These are phyloP conservation scores for Anabas testudineus DNA, from an alignment of 2,797 vertebrate genomes.

Conservation along the genomic window DNA sequence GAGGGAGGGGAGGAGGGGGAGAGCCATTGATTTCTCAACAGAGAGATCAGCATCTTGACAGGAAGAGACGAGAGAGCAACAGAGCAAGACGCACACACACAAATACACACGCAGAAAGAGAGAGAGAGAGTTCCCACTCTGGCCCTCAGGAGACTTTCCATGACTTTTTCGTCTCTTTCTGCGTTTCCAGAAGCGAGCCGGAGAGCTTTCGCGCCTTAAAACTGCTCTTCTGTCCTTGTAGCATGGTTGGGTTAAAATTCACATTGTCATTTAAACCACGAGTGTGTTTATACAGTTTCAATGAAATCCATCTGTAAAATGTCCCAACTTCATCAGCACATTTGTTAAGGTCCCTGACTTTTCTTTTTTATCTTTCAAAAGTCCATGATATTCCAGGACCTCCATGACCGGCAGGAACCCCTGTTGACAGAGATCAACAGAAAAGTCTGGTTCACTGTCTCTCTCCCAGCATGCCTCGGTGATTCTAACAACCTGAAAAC, in stretches of 20 bases:
- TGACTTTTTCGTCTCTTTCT: slow-evolving; percentile 39
- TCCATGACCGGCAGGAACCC: slow-evolving; percentile 39
- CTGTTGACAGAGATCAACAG: slow-evolving; percentile 66
- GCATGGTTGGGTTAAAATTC: background rate
- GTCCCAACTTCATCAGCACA: slow-evolving; percentile 1
- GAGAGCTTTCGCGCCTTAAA: slow-evolving; percentile 4
- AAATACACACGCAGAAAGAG: slow-evolving; percentile 11
- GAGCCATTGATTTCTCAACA: slow-evolving; percentile 77
- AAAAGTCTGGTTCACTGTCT: slow-evolving; percentile 52
- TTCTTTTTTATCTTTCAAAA: slow-evolving; percentile 41
- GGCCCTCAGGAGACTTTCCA: slow-evolving; percentile 58
- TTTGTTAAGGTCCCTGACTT: slow-evolving; percentile 28
- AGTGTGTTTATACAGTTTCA: background rate
- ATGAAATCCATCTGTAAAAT: slow-evolving; percentile 4
- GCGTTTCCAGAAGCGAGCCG: slow-evolving; percentile 10
- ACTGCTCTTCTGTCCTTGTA: background rate
- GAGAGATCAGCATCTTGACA: slow-evolving; percentile 81
- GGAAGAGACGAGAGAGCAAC: slow-evolving; percentile 67
- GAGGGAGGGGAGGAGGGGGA: slow-evolving; percentile 41
- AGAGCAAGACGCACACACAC: slow-evolving; percentile 45
- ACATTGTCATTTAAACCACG: background rate
- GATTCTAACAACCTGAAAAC: slow-evolving; percentile 61
- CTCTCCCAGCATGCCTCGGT: slow-evolving; percentile 63
- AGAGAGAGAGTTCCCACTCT: slow-evolving; percentile 36
- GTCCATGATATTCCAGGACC: slow-evolving; percentile 57